Conservation (phyloP, 2,888 invertebrate species). For the Acanthosepion pharaonis region DNA sequence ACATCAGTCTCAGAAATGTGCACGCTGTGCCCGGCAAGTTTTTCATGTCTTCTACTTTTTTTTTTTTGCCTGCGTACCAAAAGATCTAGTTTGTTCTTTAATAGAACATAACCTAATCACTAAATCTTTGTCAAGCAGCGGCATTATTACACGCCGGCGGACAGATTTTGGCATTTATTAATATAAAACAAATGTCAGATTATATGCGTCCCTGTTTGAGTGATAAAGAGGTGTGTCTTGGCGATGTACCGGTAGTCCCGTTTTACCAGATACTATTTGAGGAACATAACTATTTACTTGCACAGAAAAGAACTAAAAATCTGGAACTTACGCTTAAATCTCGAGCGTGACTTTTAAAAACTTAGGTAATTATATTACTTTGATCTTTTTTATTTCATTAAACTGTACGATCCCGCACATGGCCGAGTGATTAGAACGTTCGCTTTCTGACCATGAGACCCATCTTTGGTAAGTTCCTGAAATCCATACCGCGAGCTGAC, state of each 20-base stretch:
- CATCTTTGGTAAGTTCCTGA: too few relatives aligned
- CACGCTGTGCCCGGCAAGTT: conserved; percentile 15
- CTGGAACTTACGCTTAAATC: too few relatives aligned
- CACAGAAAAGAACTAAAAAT: too few relatives aligned
- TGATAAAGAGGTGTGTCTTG: background rate
- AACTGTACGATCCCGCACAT: too few relatives aligned
- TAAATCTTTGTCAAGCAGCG: conserved; percentile 7
- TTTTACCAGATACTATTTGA: background rate
- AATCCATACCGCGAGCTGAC: too few relatives aligned
- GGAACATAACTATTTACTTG: too few relatives aligned
- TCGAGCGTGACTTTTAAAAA: too few relatives aligned
- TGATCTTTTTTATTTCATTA: too few relatives aligned
- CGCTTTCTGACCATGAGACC: too few relatives aligned
- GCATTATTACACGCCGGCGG: conserved; percentile 33
- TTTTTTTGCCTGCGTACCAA: background rate
- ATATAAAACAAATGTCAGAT: conserved; percentile 15
- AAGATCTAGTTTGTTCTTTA: background rate
- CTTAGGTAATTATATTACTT: too few relatives aligned
- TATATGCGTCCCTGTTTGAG: background rate
- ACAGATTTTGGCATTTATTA: conserved; percentile 33
- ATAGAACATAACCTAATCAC: background rate
- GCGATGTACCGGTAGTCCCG: background rate
- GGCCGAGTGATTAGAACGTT: too few relatives aligned
- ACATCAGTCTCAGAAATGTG: background rate
- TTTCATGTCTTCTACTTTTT: background rate